phyloP scores from a whole-genome alignment of 1,140 invertebrate genomes.

The Tyrophagus putrescentiae region DNA sequence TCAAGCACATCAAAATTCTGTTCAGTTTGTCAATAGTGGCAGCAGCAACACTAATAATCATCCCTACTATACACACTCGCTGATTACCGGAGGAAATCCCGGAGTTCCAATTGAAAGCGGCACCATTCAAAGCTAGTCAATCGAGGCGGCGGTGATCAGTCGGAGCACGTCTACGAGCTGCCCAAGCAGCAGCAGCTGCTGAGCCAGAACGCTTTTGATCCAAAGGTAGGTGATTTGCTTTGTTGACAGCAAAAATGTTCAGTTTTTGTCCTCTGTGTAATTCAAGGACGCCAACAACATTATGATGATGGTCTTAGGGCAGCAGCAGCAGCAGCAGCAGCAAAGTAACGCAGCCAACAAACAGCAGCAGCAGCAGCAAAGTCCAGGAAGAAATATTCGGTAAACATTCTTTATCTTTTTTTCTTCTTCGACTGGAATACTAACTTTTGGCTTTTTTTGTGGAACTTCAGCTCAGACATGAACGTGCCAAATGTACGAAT shows the following conservation, averaged over 20 bases:
- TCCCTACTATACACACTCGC: constrained; percentile 12
- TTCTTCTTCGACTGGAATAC: not conserved
- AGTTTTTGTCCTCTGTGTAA: not conserved
- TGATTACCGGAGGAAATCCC: not conserved
- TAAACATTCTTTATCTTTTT: too few relatives aligned
- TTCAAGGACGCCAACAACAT: constrained; percentile 1
- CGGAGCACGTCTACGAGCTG: constrained; percentile 6
- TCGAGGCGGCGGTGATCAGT: too few relatives aligned
- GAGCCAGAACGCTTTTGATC: not conserved
- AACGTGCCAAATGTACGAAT: constrained; percentile 12
- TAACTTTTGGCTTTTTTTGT: not conserved
- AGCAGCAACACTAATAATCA: too few relatives aligned
- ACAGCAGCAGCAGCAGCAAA: not conserved
- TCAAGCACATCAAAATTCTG: too few relatives aligned
- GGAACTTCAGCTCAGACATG: not conserved
- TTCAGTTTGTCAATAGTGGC: too few relatives aligned
- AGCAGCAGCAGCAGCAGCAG: constrained; percentile 11
- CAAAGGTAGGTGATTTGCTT: not conserved
- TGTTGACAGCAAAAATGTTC: too few relatives aligned
- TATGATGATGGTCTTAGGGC: not conserved
- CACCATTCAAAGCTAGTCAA: not conserved
- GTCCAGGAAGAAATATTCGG: too few relatives aligned
- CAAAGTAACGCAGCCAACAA: not conserved
- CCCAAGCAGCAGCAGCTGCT: constrained; percentile 7
- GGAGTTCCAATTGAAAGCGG: not conserved